A percentile compares a stretch with the other conserved stretches of the same genome.
phyloP scores from a whole-genome alignment of 35 echinoderm and acorn worm species.

The Patiria miniata region DNA sequence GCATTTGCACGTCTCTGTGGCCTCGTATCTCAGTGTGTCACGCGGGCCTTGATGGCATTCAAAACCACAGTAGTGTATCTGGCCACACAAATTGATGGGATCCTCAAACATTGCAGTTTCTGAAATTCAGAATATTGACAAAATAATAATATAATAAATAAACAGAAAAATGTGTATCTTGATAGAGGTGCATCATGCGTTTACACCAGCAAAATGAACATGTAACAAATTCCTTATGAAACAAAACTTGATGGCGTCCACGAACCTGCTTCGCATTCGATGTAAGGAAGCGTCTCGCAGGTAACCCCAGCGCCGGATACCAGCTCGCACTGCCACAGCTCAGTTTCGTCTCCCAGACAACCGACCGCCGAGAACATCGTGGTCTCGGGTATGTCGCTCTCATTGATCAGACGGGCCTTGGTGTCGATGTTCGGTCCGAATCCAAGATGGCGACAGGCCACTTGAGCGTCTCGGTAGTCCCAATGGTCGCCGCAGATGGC shows the following conservation, averaged over 20 bases:
- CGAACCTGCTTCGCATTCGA: neutral
- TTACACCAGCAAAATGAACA: too few relatives aligned
- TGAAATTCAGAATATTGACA: neutral
- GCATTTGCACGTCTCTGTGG: conserved; percentile 19
- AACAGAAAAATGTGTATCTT: too few relatives aligned
- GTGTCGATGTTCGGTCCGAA: too few relatives aligned
- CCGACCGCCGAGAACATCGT: neutral
- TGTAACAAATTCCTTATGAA: too few relatives aligned
- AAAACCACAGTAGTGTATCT: conserved; percentile 15
- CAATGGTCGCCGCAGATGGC: too few relatives aligned
- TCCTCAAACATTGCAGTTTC: neutral
- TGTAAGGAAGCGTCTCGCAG: neutral
- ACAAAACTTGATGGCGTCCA: too few relatives aligned
- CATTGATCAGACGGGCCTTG: too few relatives aligned
- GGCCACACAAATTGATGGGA: neutral
- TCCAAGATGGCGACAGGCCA: too few relatives aligned
- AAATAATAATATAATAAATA: too few relatives aligned
- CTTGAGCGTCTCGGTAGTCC: neutral
- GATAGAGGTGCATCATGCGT: too few relatives aligned
- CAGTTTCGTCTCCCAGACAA: neutral
- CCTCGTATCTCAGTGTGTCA: neutral
- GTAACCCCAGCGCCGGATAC: neutral
- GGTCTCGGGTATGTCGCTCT: neutral
- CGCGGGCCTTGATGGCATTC: neutral
- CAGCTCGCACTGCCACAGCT: neutral